Conservation (phyloP, 2,113 vertebrate species). For the Caloenas nicobarica region DNA sequence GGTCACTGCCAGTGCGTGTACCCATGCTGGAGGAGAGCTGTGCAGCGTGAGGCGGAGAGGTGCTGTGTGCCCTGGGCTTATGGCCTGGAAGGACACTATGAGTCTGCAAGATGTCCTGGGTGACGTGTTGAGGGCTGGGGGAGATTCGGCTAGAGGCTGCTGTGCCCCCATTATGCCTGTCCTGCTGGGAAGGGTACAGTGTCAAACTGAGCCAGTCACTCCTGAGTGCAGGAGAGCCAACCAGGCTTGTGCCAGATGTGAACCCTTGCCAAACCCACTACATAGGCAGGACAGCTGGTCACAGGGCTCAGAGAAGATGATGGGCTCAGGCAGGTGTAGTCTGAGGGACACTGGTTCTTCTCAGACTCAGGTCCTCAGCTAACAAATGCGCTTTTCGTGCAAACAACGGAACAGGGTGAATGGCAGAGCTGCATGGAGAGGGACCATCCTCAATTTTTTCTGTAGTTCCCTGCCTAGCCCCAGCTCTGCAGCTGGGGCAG, state of each 20-base stretch:
- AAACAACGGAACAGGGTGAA: background rate
- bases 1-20: rapidly evolving
- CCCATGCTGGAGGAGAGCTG: rapidly evolving
- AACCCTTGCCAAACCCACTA: rapidly evolving
- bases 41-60: rapidly evolving
- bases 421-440: background rate
- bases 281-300: background rate
- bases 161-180: rapidly evolving
- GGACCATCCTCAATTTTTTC: background rate
- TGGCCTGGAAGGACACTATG: background rate
- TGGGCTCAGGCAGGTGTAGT: background rate
- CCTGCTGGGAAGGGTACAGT: background rate
- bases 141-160: background rate
- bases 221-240: rapidly evolving
- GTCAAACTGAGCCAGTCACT: background rate
- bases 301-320: background rate
- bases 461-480: background rate
- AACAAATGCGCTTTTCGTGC: too few species aligned
- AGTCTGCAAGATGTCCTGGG: background rate
- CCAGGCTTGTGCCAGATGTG: rapidly evolving
- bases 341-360: background rate
- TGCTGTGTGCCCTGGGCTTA: background rate
- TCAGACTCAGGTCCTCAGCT: background rate
- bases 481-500: rapidly evolving
- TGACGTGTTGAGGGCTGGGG: rapidly evolving